These are phyloP conservation scores for Chiridota heheva DNA, from an alignment of 35 echinoderm and acorn worm species.

Conservation along the genomic window DNA sequence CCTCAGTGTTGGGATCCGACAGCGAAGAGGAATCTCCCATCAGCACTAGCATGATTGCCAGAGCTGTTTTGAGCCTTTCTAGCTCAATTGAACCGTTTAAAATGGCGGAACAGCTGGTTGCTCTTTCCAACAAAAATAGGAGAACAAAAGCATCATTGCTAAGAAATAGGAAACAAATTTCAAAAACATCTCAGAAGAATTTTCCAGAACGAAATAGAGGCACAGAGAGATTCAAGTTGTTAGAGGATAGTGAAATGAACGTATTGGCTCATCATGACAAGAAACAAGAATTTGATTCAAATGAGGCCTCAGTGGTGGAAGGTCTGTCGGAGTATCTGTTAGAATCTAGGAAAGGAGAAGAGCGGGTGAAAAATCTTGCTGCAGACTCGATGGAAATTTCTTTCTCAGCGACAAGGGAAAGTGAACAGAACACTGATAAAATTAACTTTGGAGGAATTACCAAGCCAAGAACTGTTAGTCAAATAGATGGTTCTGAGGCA, in stretches of 20 bases:
- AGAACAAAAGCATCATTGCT: not conserved
- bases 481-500: too few species aligned
- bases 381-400: too few species aligned
- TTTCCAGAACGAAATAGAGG: not conserved
- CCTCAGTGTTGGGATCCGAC: not conserved
- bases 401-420: too few species aligned
- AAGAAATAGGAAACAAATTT: not conserved
- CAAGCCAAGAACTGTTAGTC: too few species aligned
- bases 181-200: not conserved
- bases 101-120: constrained; percentile 58
- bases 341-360: too few species aligned
- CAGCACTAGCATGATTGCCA: constrained; percentile 44
- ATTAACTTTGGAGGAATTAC: too few species aligned
- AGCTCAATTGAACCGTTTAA: constrained; percentile 55
- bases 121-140: constrained; percentile 45
- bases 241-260: not conserved
- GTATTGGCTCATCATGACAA: not conserved
- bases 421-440: too few species aligned
- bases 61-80: constrained; percentile 57
- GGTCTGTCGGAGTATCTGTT: too few species aligned
- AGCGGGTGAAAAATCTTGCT: too few species aligned
- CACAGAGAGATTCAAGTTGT: not conserved
- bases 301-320: too few species aligned
- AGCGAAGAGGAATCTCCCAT: constrained; percentile 46
- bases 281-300: too few species aligned